Conservation (phyloP, 1,140 invertebrate genomes). For the Drosophila simulans region DNA sequence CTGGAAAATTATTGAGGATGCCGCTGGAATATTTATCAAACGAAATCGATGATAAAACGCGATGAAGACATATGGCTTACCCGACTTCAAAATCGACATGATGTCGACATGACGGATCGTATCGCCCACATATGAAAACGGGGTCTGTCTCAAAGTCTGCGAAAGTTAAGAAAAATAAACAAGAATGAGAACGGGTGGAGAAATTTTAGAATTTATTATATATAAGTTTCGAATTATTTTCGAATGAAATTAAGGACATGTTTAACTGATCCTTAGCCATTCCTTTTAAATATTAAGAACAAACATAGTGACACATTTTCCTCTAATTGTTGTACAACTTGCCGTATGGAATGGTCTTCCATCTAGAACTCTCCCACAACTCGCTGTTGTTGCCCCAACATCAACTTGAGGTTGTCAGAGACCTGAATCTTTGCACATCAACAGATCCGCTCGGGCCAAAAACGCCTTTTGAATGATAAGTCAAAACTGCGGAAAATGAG, state of each 20-base stretch:
- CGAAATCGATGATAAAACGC: constrained; percentile 48
- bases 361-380: constrained; percentile 44
- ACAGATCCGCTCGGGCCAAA: constrained; percentile 33
- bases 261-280: background rate
- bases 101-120: constrained; percentile 24
- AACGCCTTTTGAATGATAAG: constrained; percentile 60
- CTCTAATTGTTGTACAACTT: constrained; percentile 1
- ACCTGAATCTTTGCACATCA: constrained; percentile 27
- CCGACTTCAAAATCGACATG: constrained; percentile 20
- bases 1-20: constrained; percentile 20
- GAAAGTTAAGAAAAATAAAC: background rate
- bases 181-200: background rate
- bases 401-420: constrained; percentile 1
- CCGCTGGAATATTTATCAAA: constrained; percentile 56
- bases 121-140: constrained; percentile 7
- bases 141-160: background rate
- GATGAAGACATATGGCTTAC: constrained; percentile 24
- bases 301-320: constrained; percentile 21
- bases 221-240: background rate
- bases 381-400: background rate
- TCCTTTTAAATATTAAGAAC: too few species aligned
- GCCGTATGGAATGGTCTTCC: constrained; percentile 2
- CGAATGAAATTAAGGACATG: background rate
- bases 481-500: constrained; percentile 32
- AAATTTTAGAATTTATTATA: background rate